Evolutionary conservation across 2,113 vertebrate species (phyloP).

Genomic region (Hyperopisus bebe): DNA sequence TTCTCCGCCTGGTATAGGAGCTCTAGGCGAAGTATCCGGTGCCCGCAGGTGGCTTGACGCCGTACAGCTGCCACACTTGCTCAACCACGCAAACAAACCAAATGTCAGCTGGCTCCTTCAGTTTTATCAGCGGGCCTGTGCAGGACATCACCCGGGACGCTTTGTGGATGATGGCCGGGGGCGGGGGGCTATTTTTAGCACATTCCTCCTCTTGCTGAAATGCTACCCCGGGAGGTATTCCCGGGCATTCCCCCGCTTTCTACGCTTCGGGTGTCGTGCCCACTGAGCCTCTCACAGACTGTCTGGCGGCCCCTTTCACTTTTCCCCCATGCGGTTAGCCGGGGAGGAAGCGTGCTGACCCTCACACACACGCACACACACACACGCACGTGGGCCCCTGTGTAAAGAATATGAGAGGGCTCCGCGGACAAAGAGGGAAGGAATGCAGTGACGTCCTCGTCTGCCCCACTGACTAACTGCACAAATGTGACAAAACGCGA

Average conservation of each 20-base stretch:
- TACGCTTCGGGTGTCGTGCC: slow-evolving; percentile 16
- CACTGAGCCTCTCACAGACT: slow-evolving; percentile 25
- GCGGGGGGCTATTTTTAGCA: slow-evolving; percentile 46
- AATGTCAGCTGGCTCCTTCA: background rate
- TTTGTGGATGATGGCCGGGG: slow-evolving; percentile 9
- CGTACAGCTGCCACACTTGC: background rate
- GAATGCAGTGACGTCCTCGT: slow-evolving; percentile 39
- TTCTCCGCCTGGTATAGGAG: slow-evolving; percentile 30
- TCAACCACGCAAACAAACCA: background rate
- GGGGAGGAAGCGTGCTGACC: slow-evolving; percentile 54
- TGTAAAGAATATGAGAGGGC: background rate
- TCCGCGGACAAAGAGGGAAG: slow-evolving; percentile 31
- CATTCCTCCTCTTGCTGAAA: slow-evolving; percentile 51
- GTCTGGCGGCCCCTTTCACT: background rate
- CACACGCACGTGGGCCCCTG: slow-evolving; percentile 31
- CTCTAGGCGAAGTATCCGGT: background rate
- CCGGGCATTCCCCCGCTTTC: slow-evolving; percentile 34
- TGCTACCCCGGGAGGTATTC: slow-evolving; percentile 49
- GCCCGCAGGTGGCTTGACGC: background rate
- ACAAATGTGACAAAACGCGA: slow-evolving; percentile 20
- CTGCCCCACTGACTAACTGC: slow-evolving; percentile 30
- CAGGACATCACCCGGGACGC: background rate
- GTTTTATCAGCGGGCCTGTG: background rate
- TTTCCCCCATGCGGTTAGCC: slow-evolving; percentile 23
- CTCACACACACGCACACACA: slow-evolving; percentile 40